phyloP scores from a whole-genome alignment of 2,113 vertebrate genomes.

The Takifugu bimaculatus region DNA sequence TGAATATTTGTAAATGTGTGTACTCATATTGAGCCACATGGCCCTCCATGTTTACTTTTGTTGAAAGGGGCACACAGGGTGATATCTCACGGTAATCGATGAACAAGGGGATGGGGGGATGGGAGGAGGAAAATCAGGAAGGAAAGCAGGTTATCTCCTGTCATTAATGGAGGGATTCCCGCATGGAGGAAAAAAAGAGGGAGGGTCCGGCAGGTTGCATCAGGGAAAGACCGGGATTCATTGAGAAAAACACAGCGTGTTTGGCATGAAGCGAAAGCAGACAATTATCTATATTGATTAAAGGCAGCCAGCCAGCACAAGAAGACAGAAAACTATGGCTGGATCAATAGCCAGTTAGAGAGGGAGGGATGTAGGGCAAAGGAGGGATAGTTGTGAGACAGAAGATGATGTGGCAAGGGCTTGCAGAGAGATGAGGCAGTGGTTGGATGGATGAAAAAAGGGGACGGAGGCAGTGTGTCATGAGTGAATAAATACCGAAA shows the following conservation, averaged over 20 bases:
- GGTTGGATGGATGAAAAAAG: conserved; percentile 11
- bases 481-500: conserved; percentile 23
- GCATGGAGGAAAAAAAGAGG: conserved; percentile 41
- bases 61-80: conserved; percentile 60
- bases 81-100: conserved; percentile 82
- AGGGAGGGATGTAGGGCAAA: conserved; percentile 48
- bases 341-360: conserved; percentile 75
- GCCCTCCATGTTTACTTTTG: conserved; percentile 72
- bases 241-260: conserved; percentile 78
- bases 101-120: conserved; percentile 41
- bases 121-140: conserved; percentile 64
- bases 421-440: conserved; percentile 10
- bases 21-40: conserved; percentile 55
- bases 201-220: conserved; percentile 32
- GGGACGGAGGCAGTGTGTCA: conserved; percentile 19
- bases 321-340: conserved; percentile 80
- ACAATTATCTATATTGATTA: conserved; percentile 87
- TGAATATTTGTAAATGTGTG: conserved; percentile 38
- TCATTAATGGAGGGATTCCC: conserved; percentile 78
- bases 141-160: conserved; percentile 80
- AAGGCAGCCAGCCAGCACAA: conserved; percentile 78
- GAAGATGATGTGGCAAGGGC: conserved; percentile 8
- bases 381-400: conserved; percentile 38
- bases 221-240: conserved; percentile 77
- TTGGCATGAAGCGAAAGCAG: conserved; percentile 81